Evolutionary conservation across 1,140 invertebrate genomes (phyloP), one percentile per base, ranked within the genome.

Genomic region (Pogonus chalceus): DNA sequence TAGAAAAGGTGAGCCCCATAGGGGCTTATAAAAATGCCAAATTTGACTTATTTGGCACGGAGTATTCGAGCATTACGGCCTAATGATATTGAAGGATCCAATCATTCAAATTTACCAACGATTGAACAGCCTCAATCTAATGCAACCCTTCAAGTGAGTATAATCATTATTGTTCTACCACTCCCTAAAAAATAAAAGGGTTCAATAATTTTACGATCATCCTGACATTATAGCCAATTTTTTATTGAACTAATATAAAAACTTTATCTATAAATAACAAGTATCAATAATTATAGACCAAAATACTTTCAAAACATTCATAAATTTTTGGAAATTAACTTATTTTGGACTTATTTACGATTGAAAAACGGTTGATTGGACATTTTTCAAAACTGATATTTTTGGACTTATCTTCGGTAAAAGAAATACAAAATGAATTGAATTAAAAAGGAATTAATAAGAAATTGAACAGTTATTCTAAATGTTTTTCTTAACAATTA

Each of bases 321-420:
- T n/a, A 50, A 37, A 50, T 55, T 47, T 50, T 50, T 51, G 23
- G 22, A 7, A 49, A 55, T 35, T 26, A 37, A 18, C 35, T 37
- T n/a, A n/a, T 37, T 18, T 1, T 14, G 18, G 39, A 43, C 31
- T 47, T 14, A 50, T 35, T 49, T 35, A 20, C 3, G 35, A 55
- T 55, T 21, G 46, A 48, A 49, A 35, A 21, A 18, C 18, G n/a
- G n/a, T n/a, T n/a, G n/a, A n/a, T n/a, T n/a, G n/a, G n/a, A n/a
- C n/a, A n/a, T n/a, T n/a, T n/a, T n/a, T n/a, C n/a, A n/a, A n/a
- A n/a, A n/a, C n/a, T n/a, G n/a, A n/a, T n/a, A n/a, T n/a, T n/a
- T n/a, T n/a, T n/a, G n/a, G n/a, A n/a, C n/a, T n/a, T n/a, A n/a
- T n/a, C n/a, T n/a, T n/a, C n/a, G n/a, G n/a, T n/a, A n/a, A n/a